Conservation (phyloP, 2,888 invertebrate genomes). For the Agonopterix arenella region DNA sequence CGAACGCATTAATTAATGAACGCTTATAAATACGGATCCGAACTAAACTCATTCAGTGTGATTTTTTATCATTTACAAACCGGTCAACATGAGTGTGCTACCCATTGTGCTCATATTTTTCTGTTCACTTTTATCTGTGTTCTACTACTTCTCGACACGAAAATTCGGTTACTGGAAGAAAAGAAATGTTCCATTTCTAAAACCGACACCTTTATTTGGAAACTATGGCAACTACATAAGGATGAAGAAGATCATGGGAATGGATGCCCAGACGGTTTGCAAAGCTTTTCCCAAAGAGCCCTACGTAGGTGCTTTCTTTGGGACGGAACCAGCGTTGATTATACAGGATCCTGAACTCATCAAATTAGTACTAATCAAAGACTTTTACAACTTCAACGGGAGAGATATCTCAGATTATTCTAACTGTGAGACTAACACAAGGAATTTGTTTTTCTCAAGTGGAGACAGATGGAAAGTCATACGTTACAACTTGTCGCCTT, state of each 20-base stretch:
- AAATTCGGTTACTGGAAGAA: constrained; percentile 43
- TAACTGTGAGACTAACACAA: constrained; percentile 25
- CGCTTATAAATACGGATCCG: no score
- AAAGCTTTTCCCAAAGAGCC: constrained; percentile 27
- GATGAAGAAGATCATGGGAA: constrained; percentile 14
- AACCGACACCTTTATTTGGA: constrained; percentile 39
- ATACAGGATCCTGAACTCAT: constrained; percentile 32
- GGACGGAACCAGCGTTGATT: constrained; percentile 32
- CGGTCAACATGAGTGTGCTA: no score
- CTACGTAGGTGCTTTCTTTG: constrained; percentile 33
- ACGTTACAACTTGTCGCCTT: constrained; percentile 39
- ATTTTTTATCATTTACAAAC: background rate
- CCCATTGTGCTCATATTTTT: no score
- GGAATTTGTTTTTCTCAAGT: constrained; percentile 33
- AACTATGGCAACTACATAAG: constrained; percentile 40
- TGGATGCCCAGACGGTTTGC: constrained; percentile 23
- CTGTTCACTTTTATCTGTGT: background rate
- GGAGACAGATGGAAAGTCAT: constrained; percentile 46
- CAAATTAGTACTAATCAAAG: constrained; percentile 31
- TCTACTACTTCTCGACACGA: constrained; percentile 12
- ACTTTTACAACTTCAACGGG: constrained; percentile 37
- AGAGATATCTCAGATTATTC: constrained; percentile 33
- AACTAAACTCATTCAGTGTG: no score
- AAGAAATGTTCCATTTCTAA: constrained; percentile 29
- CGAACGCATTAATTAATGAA: no score